These are phyloP conservation scores for Sinosuthora webbiana DNA, from an alignment of 2,113 vertebrate genomes.

Conservation along the genomic window DNA sequence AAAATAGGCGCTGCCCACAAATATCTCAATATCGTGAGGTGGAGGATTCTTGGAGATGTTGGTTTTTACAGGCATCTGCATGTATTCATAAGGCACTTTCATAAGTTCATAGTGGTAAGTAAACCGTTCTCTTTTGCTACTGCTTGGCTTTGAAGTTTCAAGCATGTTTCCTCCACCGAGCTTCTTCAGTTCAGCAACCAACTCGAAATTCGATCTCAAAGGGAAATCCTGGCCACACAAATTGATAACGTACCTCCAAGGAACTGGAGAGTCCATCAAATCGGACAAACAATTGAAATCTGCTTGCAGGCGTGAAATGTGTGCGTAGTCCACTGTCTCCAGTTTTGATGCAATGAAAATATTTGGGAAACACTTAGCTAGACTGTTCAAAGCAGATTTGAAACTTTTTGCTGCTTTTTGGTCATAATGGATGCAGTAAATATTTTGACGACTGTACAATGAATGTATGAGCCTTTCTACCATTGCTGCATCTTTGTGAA, in stretches of 20 bases:
- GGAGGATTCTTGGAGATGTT: constrained; percentile 75
- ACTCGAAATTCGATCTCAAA: constrained; percentile 84
- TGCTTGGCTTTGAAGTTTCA: constrained; percentile 83
- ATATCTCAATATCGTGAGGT: constrained; percentile 85
- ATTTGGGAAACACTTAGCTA: constrained; percentile 86
- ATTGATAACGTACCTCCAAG: constrained; percentile 91
- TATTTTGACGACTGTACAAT: constrained; percentile 83
- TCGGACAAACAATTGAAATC: constrained; percentile 91
- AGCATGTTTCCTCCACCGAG: constrained; percentile 88
- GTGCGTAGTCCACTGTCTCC: constrained; percentile 87
- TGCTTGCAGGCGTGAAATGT: constrained; percentile 88
- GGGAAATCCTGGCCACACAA: constrained; percentile 95
- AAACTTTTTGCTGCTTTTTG: constrained; percentile 82
- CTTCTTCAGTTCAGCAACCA: constrained; percentile 83
- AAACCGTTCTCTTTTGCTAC: constrained; percentile 84
- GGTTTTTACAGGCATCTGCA: constrained; percentile 81
- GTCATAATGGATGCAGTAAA: constrained; percentile 95
- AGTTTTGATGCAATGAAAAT: constrained; percentile 88
- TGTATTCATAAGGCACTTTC: constrained; percentile 79
- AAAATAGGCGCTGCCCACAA: constrained; percentile 92
- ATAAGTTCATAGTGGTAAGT: constrained; percentile 80
- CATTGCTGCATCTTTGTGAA: constrained; percentile 91
- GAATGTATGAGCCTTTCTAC: constrained; percentile 88
- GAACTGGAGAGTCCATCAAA: constrained; percentile 78
- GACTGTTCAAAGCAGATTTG: constrained; percentile 81